phyloP scores from a whole-genome alignment of 2,888 invertebrate genomes.

The Aporophyla nigra region DNA sequence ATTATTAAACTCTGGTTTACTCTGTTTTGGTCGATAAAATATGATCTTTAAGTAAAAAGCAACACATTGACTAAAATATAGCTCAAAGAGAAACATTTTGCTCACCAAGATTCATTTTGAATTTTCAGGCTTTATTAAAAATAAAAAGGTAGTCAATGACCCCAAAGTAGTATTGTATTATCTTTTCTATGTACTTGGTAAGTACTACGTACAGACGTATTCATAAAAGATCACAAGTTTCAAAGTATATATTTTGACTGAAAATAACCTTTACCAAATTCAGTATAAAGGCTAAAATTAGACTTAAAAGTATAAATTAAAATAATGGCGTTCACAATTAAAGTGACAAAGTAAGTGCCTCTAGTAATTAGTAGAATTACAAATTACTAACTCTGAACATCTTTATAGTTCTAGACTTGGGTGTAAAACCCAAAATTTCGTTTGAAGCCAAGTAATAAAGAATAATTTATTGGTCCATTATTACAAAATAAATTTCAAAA shows the following conservation, averaged over 20 bases:
- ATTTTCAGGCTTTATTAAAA: too few species aligned
- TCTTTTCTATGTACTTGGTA: not conserved
- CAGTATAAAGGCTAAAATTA: not conserved
- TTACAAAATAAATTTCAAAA: too few species aligned
- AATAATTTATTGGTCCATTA: too few species aligned
- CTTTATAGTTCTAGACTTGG: conserved; percentile 5
- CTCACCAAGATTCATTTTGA: too few species aligned
- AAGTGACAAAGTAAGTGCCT: not conserved
- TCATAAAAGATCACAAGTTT: not conserved
- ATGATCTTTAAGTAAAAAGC: too few species aligned
- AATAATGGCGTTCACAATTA: not conserved
- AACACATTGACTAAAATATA: too few species aligned
- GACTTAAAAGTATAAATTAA: not conserved
- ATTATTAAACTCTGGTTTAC: too few species aligned
- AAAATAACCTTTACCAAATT: not conserved
- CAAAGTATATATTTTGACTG: not conserved
- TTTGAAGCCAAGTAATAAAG: not conserved
- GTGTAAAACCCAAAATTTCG: not conserved
- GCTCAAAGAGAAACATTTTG: too few species aligned
- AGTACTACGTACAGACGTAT: not conserved
- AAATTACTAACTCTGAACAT: conserved; percentile 8
- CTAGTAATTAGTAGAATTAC: conserved; percentile 11
- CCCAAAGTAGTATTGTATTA: not conserved
- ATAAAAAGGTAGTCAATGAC: too few species aligned
- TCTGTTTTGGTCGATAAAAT: too few species aligned